These are phyloP conservation scores for Epizoanthus rinbou DNA, from an alignment of 92 coral and sea anemone genomes.

Conservation along the genomic window DNA sequence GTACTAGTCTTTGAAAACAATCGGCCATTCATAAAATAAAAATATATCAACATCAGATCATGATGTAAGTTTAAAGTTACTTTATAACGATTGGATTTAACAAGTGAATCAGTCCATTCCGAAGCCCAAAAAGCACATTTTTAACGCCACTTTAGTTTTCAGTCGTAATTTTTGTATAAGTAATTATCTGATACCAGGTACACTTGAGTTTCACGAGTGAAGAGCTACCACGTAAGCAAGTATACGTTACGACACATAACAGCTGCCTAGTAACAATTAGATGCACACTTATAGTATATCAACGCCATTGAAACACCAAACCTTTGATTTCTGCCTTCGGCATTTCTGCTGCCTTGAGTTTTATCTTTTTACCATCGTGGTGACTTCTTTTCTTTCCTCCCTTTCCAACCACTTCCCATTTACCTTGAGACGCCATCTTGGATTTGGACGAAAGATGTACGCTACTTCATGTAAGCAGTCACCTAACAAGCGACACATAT, in stretches of 20 bases:
- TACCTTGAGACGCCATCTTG: conserved; percentile 97
- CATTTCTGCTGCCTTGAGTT: conserved; percentile 70
- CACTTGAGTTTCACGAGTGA: conserved; percentile 1
- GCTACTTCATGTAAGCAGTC: too few species aligned
- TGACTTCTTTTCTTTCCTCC: conserved; percentile 80
- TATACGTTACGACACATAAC: not conserved
- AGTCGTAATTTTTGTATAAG: not conserved
- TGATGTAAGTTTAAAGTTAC: not conserved
- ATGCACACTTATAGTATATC: not conserved
- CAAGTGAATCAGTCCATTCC: not conserved
- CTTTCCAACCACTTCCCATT: conserved; percentile 99
- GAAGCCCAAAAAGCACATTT: not conserved
- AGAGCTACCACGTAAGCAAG: not conserved
- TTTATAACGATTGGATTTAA: not conserved
- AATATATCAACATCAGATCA: too few species aligned
- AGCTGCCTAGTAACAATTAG: conserved; percentile 7
- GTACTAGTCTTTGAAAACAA: not conserved
- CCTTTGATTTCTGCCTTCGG: conserved; percentile 85
- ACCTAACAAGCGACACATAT: too few species aligned
- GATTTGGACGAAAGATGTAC: too few species aligned
- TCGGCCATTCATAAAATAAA: not conserved
- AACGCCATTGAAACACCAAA: conserved; percentile 36
- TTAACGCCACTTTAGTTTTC: not conserved
- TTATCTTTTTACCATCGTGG: conserved; percentile 77
- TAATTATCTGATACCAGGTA: not conserved